Evolutionary conservation across 2,797 vertebrate genomes (phyloP).

Genomic region (Cichlasoma orientale): DNA sequence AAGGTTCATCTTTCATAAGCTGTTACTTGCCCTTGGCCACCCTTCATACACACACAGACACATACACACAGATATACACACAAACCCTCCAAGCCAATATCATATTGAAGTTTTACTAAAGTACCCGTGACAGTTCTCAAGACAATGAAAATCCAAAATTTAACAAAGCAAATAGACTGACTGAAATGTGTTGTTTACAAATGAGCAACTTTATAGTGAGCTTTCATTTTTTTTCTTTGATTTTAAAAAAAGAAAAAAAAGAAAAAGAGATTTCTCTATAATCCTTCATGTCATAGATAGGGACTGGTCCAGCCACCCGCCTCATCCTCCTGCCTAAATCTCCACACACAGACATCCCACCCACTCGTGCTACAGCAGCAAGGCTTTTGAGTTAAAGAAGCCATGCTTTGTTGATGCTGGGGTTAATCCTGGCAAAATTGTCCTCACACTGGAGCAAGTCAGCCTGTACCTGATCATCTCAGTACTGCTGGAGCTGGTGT

Average conservation of each 20-base stretch:
- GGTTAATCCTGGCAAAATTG: constrained; percentile 53
- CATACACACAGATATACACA: too few species aligned
- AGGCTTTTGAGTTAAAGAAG: constrained; percentile 29
- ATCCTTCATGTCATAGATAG: not conserved
- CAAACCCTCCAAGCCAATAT: not conserved
- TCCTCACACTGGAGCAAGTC: constrained; percentile 28
- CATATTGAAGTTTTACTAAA: constrained; percentile 21
- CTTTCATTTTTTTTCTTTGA: not conserved
- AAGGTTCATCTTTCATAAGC: constrained; percentile 41
- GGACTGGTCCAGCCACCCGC: not conserved
- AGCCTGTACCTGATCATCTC: constrained; percentile 27
- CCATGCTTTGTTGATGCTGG: constrained; percentile 45
- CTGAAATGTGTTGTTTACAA: not conserved
- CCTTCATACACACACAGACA: constrained; percentile 1
- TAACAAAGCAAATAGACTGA: not conserved
- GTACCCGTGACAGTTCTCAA: not conserved
- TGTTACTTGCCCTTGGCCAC: constrained; percentile 26
- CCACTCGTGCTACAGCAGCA: not conserved
- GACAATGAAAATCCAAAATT: not conserved
- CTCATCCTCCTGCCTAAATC: not conserved
- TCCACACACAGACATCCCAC: constrained; percentile 22
- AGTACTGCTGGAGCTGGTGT: constrained; percentile 13
- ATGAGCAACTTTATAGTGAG: constrained; percentile 7
- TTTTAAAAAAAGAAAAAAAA: not conserved
- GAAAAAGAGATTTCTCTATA: not conserved